Evolutionary conservation across 2,113 vertebrate genomes (phyloP).

Genomic region (Hiodon tergisus): DNA sequence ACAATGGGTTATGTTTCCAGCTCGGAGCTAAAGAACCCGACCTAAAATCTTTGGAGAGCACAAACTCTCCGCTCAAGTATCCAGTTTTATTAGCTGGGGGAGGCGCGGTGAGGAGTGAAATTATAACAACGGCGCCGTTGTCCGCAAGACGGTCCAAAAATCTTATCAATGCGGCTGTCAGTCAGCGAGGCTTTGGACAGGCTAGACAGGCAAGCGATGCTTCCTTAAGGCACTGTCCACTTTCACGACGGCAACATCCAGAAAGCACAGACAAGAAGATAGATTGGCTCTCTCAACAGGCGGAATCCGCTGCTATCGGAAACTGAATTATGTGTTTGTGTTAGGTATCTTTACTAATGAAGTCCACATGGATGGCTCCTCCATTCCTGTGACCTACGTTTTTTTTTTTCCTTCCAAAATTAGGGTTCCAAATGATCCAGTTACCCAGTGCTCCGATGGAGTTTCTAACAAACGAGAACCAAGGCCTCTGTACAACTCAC

Average conservation of each 20-base stretch:
- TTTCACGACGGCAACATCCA: slow-evolving; percentile 25
- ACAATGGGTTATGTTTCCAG: slow-evolving; percentile 25
- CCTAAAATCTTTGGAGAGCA: slow-evolving; percentile 33
- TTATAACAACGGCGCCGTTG: not conserved
- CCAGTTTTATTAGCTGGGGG: slow-evolving; percentile 40
- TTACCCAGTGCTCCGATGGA: slow-evolving; percentile 7
- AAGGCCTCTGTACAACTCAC: not conserved
- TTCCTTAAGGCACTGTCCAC: slow-evolving; percentile 5
- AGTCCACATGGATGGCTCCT: slow-evolving; percentile 51
- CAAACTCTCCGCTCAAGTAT: slow-evolving; percentile 31
- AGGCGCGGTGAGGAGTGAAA: slow-evolving; percentile 32
- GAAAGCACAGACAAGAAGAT: slow-evolving; percentile 16
- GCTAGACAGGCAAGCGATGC: not conserved
- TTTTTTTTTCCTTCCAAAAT: slow-evolving; percentile 21
- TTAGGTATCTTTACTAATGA: slow-evolving; percentile 46
- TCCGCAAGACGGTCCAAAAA: not conserved
- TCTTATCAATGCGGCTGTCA: slow-evolving; percentile 49
- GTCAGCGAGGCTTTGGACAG: not conserved
- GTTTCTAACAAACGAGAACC: slow-evolving; percentile 7
- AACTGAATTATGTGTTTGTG: slow-evolving; percentile 47
- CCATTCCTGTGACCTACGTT: slow-evolving; percentile 18
- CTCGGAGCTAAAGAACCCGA: slow-evolving; percentile 37
- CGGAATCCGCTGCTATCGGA: slow-evolving; percentile 38
- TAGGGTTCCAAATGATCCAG: not conserved
- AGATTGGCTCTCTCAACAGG: slow-evolving; percentile 39